Evolutionary conservation across 2,113 vertebrate genomes (phyloP), one percentile per base, ranked within the genome.

Genomic region (Phrynosoma platyrhinos): DNA sequence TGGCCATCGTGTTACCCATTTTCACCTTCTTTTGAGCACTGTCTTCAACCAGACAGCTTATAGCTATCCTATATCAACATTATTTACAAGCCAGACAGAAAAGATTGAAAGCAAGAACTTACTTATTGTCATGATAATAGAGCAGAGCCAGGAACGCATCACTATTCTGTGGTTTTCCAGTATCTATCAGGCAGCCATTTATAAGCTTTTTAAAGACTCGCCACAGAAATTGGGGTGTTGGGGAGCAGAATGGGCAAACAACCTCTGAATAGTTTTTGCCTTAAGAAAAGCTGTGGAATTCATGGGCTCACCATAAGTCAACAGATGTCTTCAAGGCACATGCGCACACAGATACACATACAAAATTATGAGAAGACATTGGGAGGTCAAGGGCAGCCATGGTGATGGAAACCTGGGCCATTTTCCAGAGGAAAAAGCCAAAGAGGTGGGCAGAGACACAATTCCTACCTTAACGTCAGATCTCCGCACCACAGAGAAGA

Each of bases 381-480:
- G 42, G 7, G 64, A 69, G 16, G 1, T 8, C 40, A 30, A 47
- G 23, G 64, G 25, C 36, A 64, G 47, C 47, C 27, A 71, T 36
- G 3, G 75, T n/a, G 53, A 3, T 16, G 66, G 47, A n/a, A 69
- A 64, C 36, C 40, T 82, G 78, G 23, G 18, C 18, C 18, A 66
- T 16, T 20, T 66, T 66, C 64, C 10, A 0, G n/a, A 40, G 20
- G 4, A 40, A 20, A 40, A 42, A 12, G 25, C n/a, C 5, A 1
- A 18, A 16, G 21, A 0, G 10, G 8, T 1, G 71, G 14, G 13
- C 14, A 16, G 27, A 71, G 14, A 2, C 0, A 12, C 23, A 13
- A 14, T 69, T 21, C 97, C 95, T 97, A 99, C 99, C 94, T 97
- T 97, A 58, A 96, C 91, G 0, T 97, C 95, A 0, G 64, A 94